Evolutionary conservation across 2,888 invertebrate species (phyloP).

Genomic region (Liopterus haemorrhoidalis): DNA sequence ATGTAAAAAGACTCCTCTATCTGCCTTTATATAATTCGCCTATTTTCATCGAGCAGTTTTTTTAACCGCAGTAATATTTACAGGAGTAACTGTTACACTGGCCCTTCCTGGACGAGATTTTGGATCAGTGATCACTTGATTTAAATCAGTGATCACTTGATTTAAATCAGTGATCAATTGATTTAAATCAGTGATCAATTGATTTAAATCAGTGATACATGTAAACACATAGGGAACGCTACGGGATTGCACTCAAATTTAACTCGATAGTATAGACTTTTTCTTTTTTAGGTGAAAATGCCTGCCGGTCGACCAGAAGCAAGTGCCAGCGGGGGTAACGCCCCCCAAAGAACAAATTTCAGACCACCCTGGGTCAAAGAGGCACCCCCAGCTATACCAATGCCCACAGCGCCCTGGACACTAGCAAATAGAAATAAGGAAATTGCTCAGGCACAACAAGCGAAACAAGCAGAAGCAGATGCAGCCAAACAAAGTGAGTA

Average conservation of each 20-base stretch:
- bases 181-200: no score
- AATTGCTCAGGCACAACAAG: constrained; percentile 32
- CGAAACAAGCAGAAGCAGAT: constrained; percentile 26
- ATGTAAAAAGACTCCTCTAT: no score
- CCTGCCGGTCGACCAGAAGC: constrained; percentile 52
- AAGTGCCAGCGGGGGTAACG: constrained; percentile 46
- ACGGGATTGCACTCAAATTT: neutral
- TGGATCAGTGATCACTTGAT: no score
- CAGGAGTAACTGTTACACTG: no score
- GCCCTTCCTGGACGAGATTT: no score
- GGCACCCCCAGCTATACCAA: constrained; percentile 52
- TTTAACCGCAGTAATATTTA: no score
- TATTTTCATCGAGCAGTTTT: no score
- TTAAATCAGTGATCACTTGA: no score
- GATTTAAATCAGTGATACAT: neutral
- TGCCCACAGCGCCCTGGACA: constrained; percentile 58
- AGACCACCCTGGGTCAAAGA: constrained; percentile 73
- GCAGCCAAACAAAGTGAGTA: no score
- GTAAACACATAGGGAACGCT: neutral
- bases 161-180: no score
- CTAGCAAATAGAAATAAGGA: constrained; percentile 47
- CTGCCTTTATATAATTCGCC: no score
- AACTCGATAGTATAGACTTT: no score
- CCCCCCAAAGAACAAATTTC: constrained; percentile 56
- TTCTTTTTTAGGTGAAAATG: constrained; percentile 47